Percentiles rank a stretch among this genome's conserved stretches.
Evolutionary conservation across 2,113 vertebrate genomes (phyloP).

Genomic region (Eidolon helvum): DNA sequence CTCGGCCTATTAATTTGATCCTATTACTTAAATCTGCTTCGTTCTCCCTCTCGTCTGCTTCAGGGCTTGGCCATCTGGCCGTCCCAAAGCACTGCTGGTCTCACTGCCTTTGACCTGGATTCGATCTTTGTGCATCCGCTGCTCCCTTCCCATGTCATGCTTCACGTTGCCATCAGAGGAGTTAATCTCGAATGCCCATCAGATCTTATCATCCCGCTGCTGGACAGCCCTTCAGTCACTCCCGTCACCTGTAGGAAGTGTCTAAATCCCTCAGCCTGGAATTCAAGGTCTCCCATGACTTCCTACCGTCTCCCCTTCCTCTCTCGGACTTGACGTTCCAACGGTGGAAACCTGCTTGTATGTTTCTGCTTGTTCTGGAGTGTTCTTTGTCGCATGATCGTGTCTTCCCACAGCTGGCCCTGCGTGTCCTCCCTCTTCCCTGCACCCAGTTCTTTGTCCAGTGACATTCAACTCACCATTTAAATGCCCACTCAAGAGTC

Average conservation of each 20-base stretch:
- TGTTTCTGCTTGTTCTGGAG: fast-evolving
- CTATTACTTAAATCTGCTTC: neutral
- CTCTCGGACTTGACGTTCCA: neutral
- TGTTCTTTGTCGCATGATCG: fast-evolving
- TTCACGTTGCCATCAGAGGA: neutral
- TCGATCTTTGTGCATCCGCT: neutral
- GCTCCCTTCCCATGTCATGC: neutral
- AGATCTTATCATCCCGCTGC: fast-evolving
- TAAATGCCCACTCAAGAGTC: neutral
- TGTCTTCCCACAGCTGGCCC: neutral
- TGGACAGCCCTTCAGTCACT: neutral
- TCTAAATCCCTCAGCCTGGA: neutral
- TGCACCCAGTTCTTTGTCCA: fast-evolving
- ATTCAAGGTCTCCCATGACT: neutral
- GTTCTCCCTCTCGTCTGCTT: neutral
- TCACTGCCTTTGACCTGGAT: neutral
- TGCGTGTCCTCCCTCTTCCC: fast-evolving
- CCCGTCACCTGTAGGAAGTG: fast-evolving
- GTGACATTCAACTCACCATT: neutral
- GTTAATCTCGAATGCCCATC: neutral
- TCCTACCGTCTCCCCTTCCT: neutral
- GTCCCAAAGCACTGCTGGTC: too few relatives aligned
- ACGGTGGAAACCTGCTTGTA: fast-evolving
- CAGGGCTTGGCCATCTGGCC: fast-evolving
- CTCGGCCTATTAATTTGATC: neutral